These are phyloP conservation scores for Zaprionus inermis DNA, from an alignment of 1,140 invertebrate species.

Conservation along the genomic window DNA sequence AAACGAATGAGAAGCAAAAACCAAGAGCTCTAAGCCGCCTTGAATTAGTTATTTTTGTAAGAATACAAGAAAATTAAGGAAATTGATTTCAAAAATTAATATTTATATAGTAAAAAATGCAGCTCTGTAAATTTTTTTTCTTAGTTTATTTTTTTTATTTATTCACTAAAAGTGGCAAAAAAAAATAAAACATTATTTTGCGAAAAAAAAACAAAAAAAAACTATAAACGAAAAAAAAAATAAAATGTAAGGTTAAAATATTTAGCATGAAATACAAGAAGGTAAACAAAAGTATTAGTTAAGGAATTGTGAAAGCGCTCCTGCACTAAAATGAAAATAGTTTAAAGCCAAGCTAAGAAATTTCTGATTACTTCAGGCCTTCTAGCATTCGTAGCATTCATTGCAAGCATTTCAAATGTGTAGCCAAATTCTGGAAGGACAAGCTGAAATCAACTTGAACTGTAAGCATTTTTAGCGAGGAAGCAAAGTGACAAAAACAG, in stretches of 20 bases:
- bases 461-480: slow-evolving; percentile 48
- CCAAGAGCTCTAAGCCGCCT: slow-evolving; percentile 81
- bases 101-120: slow-evolving; percentile 58
- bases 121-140: slow-evolving; percentile 46
- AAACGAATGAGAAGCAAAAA: slow-evolving; percentile 66
- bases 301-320: slow-evolving; percentile 66
- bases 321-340: slow-evolving; percentile 66
- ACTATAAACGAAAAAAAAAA: slow-evolving; percentile 28
- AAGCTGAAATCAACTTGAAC: slow-evolving; percentile 27
- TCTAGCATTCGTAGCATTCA: slow-evolving; percentile 57
- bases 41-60: slow-evolving; percentile 82
- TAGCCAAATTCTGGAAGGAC: slow-evolving; percentile 59
- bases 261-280: slow-evolving; percentile 33
- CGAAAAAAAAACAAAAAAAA: slow-evolving; percentile 44
- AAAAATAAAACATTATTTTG: slow-evolving; percentile 52
- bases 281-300: slow-evolving; percentile 53
- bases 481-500: slow-evolving; percentile 29
- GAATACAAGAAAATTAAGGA: slow-evolving; percentile 53
- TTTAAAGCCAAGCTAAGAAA: slow-evolving; percentile 67
- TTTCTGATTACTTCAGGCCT: slow-evolving; percentile 40
- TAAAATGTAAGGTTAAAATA: slow-evolving; percentile 21
- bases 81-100: slow-evolving; percentile 74
- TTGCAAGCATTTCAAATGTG: slow-evolving; percentile 78
- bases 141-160: slow-evolving; percentile 68
- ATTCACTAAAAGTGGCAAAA: slow-evolving; percentile 69